A percentile compares a stretch with the other conserved stretches of the same genome.
phyloP scores from a whole-genome alignment of 2,113 vertebrate species.

The Elgaria multicarinata region DNA sequence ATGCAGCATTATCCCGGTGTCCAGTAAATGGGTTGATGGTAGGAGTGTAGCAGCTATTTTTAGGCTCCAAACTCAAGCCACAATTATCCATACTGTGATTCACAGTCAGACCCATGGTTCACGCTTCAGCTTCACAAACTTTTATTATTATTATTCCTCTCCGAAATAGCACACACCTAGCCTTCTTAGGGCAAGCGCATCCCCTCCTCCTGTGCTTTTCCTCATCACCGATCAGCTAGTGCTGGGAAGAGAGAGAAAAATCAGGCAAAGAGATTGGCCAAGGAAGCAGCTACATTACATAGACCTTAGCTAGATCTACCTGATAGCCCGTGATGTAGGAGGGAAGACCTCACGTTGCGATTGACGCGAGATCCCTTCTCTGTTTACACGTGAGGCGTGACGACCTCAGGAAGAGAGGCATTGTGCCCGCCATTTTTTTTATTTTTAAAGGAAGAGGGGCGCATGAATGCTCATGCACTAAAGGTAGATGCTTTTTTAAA shows the following conservation, averaged over 20 bases:
- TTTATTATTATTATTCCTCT: background rate
- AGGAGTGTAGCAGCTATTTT: background rate
- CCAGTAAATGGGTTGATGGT: background rate
- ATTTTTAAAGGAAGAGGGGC: too few species aligned
- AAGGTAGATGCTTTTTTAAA: too few species aligned
- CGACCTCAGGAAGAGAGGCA: too few species aligned
- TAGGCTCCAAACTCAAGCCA: background rate
- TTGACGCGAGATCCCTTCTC: too few species aligned
- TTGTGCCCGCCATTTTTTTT: too few species aligned
- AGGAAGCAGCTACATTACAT: background rate
- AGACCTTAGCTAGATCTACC: too few species aligned
- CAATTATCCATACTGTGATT: background rate
- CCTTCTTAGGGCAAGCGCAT: background rate
- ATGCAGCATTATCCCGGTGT: background rate
- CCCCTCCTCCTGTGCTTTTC: background rate
- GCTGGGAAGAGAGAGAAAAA: background rate
- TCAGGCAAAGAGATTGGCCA: background rate
- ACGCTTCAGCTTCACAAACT: background rate
- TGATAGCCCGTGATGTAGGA: too few species aligned
- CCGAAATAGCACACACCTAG: background rate
- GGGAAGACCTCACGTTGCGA: too few species aligned
- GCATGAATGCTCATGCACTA: too few species aligned
- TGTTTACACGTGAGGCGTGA: too few species aligned
- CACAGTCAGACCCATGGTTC: background rate
- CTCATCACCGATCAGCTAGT: background rate